Base-by-base conservation (phyloP, 2,797 vertebrate genomes). In the Eupleurogrammus muticus region DNA sequence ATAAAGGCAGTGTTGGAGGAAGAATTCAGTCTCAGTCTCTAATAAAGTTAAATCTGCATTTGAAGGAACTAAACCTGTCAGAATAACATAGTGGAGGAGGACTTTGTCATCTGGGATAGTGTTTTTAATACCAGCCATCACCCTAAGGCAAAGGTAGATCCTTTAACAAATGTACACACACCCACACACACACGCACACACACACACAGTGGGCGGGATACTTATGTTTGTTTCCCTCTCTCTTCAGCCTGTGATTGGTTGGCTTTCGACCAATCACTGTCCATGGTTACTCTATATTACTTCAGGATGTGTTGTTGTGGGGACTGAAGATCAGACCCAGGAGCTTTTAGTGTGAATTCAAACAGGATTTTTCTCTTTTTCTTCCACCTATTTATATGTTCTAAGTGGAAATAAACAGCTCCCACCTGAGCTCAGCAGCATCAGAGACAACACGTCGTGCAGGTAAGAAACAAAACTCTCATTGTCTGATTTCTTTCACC, bases 391-490 rank as follows among this genome's bases (percentile, higher is more conserved):
- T 8, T 28, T 3, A 1, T 28, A 28, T n/a, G 5, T 12, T 10
- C 2, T n/a, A 0, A 2, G 0, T 32, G 28, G 23, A 16, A n/a
- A 8, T 9, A 20, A 55, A 12, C 13, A 1, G 0, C 2, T 19
- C 4, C 20, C 5, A 23, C 21, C 9, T 8, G 5, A n/a, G 8
- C 3, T 42, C 47, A 52, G 21, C 35, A 42, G 17, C 40, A 16
- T 12, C 38, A 44, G 16, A n/a, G 8, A 17, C 40, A 16, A 17
- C 13, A 23, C 20, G n/a, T 72, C 46, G 48, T 4, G 0, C 58
- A 84, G 86, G 80, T 88, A 42, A 83, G 83, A 48, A 62, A 63
- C 32, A 17, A 2, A n/a, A 35, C 1, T 46, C 2, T 23, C 20
- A 3, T 1, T 1, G 1, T 49, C 0, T 13, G 54, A 20, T 9